These are phyloP conservation scores for Schizaphis graminum DNA, from an alignment of 2,888 invertebrate genomes.

Conservation along the genomic window DNA sequence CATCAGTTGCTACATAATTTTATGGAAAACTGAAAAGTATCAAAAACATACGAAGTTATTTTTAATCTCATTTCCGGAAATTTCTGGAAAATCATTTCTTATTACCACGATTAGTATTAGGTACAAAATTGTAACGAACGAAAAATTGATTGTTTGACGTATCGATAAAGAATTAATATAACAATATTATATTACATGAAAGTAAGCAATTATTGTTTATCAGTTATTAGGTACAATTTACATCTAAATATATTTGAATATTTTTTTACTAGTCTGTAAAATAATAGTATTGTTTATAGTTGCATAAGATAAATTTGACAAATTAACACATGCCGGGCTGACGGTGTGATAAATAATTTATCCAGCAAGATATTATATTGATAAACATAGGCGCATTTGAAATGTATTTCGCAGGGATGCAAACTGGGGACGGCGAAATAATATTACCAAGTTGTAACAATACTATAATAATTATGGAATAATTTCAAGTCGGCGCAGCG, in stretches of 20 bases:
- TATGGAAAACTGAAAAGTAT: background rate
- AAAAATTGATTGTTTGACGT: background rate
- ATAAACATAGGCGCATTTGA: background rate
- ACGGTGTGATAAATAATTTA: background rate
- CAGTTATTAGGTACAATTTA: background rate
- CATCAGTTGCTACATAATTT: background rate
- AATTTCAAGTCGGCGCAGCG: background rate
- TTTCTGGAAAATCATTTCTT: background rate
- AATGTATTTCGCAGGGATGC: background rate
- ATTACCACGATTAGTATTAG: background rate
- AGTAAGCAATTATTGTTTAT: background rate
- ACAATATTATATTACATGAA: background rate
- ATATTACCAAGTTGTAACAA: background rate
- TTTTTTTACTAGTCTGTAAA: background rate
- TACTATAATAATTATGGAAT: background rate
- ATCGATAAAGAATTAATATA: background rate
- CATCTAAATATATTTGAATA: background rate
- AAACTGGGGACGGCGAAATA: background rate
- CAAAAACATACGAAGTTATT: background rate
- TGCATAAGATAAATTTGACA: background rate
- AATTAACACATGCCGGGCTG: background rate
- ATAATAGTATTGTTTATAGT: background rate
- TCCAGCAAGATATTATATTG: no score
- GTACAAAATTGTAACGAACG: background rate
- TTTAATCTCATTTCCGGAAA: background rate